A percentile compares a stretch with the other conserved stretches of the same genome.
Evolutionary conservation across 2,113 vertebrate genomes (phyloP).

Genomic region (Acrocephalus kingi): DNA sequence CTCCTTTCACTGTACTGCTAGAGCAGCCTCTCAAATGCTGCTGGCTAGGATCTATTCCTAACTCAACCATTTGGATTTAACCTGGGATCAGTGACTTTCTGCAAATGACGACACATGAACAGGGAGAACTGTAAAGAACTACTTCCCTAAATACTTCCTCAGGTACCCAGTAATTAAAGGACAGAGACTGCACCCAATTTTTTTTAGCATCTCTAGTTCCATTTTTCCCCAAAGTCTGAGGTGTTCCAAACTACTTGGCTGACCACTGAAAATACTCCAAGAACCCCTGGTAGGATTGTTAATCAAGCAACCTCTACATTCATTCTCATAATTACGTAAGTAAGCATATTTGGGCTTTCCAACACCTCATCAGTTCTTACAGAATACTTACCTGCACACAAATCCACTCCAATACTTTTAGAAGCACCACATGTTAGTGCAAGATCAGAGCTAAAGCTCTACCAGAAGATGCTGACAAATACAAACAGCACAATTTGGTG

Average conservation of each 20-base stretch:
- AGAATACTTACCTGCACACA: not conserved
- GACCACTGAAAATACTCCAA: not conserved
- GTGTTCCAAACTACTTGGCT: not conserved
- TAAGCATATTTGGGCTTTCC: not conserved
- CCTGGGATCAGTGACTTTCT: not conserved
- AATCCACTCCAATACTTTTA: not conserved
- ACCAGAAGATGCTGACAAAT: not conserved
- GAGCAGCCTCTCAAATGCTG: not conserved
- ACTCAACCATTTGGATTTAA: not conserved
- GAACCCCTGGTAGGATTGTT: not conserved
- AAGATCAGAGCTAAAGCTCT: not conserved
- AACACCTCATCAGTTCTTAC: not conserved
- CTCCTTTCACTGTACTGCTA: not conserved
- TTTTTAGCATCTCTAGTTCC: not conserved
- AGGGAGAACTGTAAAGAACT: not conserved
- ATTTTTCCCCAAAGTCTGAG: not conserved
- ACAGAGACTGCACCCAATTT: accelerated
- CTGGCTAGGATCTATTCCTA: not conserved
- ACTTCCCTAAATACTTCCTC: not conserved
- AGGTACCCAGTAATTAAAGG: not conserved
- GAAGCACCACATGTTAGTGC: not conserved
- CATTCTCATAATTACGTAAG: not conserved
- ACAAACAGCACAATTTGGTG: not conserved
- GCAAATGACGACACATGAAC: not conserved
- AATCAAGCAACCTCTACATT: not conserved